These are phyloP conservation scores for Bufo bufo DNA, from an alignment of 2,113 vertebrate species.

Conservation along the genomic window DNA sequence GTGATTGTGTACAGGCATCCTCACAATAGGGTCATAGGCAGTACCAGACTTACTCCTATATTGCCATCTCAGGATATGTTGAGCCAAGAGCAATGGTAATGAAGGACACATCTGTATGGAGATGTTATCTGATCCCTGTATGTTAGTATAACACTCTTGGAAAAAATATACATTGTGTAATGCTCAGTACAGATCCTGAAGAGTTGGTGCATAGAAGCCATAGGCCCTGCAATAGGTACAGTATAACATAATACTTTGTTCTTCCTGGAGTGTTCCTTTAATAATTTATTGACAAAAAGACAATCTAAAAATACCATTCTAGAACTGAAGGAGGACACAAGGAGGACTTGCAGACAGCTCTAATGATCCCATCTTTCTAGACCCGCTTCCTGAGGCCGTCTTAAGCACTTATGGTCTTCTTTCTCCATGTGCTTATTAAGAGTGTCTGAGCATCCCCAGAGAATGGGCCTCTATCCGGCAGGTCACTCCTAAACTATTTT, in stretches of 20 bases:
- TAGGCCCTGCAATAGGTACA: not conserved
- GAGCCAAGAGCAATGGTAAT: no score
- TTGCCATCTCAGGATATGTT: no score
- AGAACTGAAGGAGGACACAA: not conserved
- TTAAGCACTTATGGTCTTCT: slow-evolving; percentile 74
- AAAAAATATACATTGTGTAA: no score
- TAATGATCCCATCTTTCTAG: slow-evolving; percentile 61
- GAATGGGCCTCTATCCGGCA: slow-evolving; percentile 69
- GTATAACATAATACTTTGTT: not conserved
- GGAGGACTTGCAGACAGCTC: not conserved
- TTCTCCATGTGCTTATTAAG: slow-evolving; percentile 81
- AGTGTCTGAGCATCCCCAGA: slow-evolving; percentile 73
- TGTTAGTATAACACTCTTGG: no score
- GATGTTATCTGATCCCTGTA: no score
- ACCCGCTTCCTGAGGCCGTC: slow-evolving; percentile 72
- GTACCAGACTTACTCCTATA: no score
- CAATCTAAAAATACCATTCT: not conserved
- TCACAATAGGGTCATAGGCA: no score
- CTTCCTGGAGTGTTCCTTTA: not conserved
- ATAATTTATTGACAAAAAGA: not conserved
- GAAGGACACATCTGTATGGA: no score
- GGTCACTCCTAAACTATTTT: slow-evolving; percentile 70
- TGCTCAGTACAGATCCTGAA: no score
- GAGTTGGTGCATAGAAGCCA: no score
- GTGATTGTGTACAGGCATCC: no score